Conservation (phyloP, 2,888 invertebrate species). For the Dryadula phaetusa region DNA sequence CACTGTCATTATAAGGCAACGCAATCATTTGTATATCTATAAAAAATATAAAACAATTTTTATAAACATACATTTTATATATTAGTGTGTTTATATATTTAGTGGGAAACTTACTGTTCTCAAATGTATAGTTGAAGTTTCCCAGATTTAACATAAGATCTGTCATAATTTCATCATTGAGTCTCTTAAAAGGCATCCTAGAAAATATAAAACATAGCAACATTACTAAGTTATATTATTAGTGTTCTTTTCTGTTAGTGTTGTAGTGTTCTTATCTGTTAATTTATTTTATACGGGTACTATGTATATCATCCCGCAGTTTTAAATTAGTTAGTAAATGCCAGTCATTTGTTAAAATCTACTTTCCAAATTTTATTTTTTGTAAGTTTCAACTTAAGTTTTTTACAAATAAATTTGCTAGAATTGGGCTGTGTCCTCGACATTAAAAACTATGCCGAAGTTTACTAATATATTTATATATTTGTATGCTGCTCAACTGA, state of each 20-base stretch:
- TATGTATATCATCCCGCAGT: not conserved
- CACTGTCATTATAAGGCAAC: slow-evolving; percentile 88
- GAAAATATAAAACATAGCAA: slow-evolving; percentile 46
- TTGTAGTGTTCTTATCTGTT: not conserved
- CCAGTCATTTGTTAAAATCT: not conserved
- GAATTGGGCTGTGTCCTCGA: not conserved
- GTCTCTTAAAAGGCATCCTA: slow-evolving; percentile 83
- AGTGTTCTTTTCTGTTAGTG: no score
- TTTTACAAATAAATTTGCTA: not conserved
- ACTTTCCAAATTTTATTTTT: not conserved
- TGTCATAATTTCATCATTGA: slow-evolving; percentile 67
- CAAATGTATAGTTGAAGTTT: slow-evolving; percentile 59
- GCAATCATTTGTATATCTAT: slow-evolving; percentile 86
- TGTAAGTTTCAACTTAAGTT: not conserved
- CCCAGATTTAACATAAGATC: slow-evolving; percentile 87
- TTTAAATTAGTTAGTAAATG: not conserved
- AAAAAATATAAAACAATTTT: slow-evolving; percentile 37
- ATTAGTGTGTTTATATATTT: no score
- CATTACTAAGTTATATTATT: no score
- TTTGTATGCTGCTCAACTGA: no score
- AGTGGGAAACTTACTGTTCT: slow-evolving; percentile 57
- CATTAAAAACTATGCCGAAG: not conserved
- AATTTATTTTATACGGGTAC: not conserved
- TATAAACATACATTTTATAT: not conserved
- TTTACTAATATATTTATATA: not conserved